A percentile compares a stretch with the other conserved stretches of the same genome.
Evolutionary conservation across 2,888 invertebrate genomes (phyloP).

Genomic region (Cantharis flavilabris): DNA sequence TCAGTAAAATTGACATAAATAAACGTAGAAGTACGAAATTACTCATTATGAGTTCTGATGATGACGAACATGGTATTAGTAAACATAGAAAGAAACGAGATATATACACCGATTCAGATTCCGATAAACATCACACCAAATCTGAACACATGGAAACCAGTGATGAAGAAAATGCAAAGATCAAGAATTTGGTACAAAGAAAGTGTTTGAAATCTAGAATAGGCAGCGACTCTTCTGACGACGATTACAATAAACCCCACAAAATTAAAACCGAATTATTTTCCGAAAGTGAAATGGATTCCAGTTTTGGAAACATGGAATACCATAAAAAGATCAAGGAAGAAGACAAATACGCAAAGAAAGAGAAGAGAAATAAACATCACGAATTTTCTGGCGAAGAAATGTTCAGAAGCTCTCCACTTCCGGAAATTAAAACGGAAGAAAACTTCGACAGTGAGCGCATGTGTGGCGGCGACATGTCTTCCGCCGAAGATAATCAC

Average conservation of each 20-base stretch:
- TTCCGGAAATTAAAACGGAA: conserved; percentile 49
- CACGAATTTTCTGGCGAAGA: conserved; percentile 43
- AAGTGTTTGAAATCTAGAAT: conserved; percentile 75
- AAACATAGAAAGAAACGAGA: conserved; percentile 53
- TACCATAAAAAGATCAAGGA: conserved; percentile 44
- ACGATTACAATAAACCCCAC: conserved; percentile 63
- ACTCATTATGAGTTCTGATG: conserved; percentile 52
- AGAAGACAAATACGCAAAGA: conserved; percentile 49
- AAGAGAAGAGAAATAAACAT: conserved; percentile 49
- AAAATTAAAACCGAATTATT: conserved; percentile 66
- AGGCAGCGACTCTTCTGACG: conserved; percentile 79
- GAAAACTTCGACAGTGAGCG: conserved; percentile 40
- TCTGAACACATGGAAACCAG: conserved; percentile 51
- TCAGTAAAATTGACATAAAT: conserved; percentile 38
- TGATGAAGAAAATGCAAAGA: conserved; percentile 52
- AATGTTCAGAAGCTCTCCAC: conserved; percentile 40
- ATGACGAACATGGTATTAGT: conserved; percentile 44
- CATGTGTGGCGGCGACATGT: conserved; percentile 42
- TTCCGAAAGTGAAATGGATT: conserved; percentile 63
- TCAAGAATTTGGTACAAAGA: conserved; percentile 62
- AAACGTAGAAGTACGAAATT: conserved; percentile 46
- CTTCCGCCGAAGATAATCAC: conserved; percentile 49
- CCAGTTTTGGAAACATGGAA: conserved; percentile 53
- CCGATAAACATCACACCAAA: conserved; percentile 59
- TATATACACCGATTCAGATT: conserved; percentile 61